These are phyloP conservation scores for Enteromius anoplus DNA, from an alignment of 2,797 vertebrate species.

Conservation along the genomic window DNA sequence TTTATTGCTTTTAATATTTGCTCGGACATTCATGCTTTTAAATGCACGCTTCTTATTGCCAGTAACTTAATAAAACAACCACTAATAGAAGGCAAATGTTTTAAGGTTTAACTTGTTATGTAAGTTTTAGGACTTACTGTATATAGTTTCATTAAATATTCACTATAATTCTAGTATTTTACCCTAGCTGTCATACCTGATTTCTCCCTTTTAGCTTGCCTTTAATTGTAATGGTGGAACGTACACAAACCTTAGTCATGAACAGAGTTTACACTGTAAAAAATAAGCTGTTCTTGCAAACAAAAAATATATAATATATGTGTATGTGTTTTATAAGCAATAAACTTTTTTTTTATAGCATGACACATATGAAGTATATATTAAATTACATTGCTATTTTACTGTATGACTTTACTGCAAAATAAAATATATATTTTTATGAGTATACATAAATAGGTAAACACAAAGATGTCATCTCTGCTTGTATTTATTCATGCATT, in stretches of 20 bases:
- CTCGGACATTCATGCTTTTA: slow-evolving; percentile 44
- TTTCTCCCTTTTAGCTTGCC: slow-evolving; percentile 40
- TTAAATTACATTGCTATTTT: background rate
- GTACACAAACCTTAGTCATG: slow-evolving; percentile 4
- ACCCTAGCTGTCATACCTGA: slow-evolving; percentile 28
- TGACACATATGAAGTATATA: background rate
- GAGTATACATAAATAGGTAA: background rate
- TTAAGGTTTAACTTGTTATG: slow-evolving; percentile 42
- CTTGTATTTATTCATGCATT: slow-evolving; percentile 21
- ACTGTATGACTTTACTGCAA: background rate
- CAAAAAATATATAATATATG: background rate
- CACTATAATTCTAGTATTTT: slow-evolving; percentile 39
- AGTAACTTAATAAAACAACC: slow-evolving; percentile 45
- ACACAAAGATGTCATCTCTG: background rate
- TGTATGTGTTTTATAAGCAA: background rate
- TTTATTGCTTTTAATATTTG: slow-evolving; percentile 54
- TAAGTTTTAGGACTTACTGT: slow-evolving; percentile 18
- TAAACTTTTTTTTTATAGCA: background rate
- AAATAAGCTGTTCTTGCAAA: background rate
- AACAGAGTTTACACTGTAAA: background rate
- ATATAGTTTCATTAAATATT: slow-evolving; percentile 31
- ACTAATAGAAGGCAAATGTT: slow-evolving; percentile 43
- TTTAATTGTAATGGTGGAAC: slow-evolving; percentile 7
- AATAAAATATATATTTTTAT: background rate
- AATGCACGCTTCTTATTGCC: slow-evolving; percentile 24